Evolutionary conservation across 2,888 invertebrate genomes (phyloP).

Genomic region (Dendrolimus pini): DNA sequence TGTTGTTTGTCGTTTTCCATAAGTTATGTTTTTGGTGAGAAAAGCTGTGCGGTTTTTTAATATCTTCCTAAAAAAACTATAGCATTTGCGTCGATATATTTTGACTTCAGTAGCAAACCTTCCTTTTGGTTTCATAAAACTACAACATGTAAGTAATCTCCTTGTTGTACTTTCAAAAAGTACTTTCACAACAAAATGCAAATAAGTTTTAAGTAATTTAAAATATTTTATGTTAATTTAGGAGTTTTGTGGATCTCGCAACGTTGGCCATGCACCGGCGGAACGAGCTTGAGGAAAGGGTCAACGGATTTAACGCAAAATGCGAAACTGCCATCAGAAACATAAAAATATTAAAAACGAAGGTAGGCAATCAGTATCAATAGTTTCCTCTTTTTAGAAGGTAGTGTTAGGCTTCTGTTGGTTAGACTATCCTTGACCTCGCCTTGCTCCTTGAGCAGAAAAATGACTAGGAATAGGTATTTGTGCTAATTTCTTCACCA

Average conservation of each 20-base stretch:
- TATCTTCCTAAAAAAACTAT: background rate
- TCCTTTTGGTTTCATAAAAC: background rate
- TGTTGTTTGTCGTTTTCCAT: too few relatives aligned
- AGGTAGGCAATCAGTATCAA: conserved; percentile 30
- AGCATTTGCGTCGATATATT: too few relatives aligned
- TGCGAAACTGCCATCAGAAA: conserved; percentile 50
- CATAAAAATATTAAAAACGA: conserved; percentile 48
- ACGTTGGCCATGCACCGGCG: conserved; percentile 54
- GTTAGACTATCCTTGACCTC: too few relatives aligned
- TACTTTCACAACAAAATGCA: background rate
- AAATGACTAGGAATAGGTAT: too few relatives aligned
- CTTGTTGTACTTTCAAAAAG: background rate
- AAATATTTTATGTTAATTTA: conserved; percentile 20
- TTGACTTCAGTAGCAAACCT: too few relatives aligned
- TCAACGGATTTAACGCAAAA: conserved; percentile 45
- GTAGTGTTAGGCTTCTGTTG: too few relatives aligned
- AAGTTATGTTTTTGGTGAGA: too few relatives aligned
- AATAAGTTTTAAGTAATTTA: background rate
- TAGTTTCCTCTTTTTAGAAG: too few relatives aligned
- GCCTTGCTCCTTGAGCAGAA: too few relatives aligned
- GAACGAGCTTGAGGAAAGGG: conserved; percentile 55
- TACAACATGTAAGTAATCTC: conserved; percentile 5
- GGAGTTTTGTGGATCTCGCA: conserved; percentile 63
- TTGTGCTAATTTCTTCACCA: too few relatives aligned
- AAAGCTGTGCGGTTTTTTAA: background rate